These are phyloP conservation scores for Bombus consobrinus DNA, from an alignment of 1,140 invertebrate genomes.

Conservation along the genomic window DNA sequence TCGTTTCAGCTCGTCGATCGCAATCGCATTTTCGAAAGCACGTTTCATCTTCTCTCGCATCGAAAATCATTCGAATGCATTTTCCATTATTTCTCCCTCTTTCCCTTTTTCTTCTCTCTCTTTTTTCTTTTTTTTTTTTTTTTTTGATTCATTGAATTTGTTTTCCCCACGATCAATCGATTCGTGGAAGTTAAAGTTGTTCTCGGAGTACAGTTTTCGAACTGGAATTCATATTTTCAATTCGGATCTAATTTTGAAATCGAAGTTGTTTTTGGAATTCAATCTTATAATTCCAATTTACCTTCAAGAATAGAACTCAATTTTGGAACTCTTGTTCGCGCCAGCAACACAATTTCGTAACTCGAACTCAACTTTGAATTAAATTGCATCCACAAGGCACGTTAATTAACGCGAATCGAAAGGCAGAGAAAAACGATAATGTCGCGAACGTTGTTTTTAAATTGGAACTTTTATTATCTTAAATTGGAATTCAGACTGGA, in stretches of 20 bases:
- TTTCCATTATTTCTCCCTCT: background rate
- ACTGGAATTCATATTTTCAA: background rate
- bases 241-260: background rate
- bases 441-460: too few species aligned
- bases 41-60: background rate
- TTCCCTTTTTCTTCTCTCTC: too few species aligned
- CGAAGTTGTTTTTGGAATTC: background rate
- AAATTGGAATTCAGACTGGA: too few species aligned
- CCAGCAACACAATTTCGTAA: too few species aligned
- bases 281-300: background rate
- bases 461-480: too few species aligned
- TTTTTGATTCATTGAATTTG: background rate
- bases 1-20: background rate
- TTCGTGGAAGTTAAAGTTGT: background rate
- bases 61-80: background rate
- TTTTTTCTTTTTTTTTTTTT: too few species aligned
- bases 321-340: background rate
- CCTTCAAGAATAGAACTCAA: background rate
- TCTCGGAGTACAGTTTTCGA: background rate
- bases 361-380: too few species aligned
- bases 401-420: too few species aligned
- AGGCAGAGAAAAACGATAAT: too few species aligned
- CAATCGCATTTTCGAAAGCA: slow-evolving; percentile 8
- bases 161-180: background rate
- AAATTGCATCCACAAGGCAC: too few species aligned